These are phyloP conservation scores for Oncorhynchus gorbuscha DNA, from an alignment of 2,113 vertebrate genomes.

Conservation along the genomic window DNA sequence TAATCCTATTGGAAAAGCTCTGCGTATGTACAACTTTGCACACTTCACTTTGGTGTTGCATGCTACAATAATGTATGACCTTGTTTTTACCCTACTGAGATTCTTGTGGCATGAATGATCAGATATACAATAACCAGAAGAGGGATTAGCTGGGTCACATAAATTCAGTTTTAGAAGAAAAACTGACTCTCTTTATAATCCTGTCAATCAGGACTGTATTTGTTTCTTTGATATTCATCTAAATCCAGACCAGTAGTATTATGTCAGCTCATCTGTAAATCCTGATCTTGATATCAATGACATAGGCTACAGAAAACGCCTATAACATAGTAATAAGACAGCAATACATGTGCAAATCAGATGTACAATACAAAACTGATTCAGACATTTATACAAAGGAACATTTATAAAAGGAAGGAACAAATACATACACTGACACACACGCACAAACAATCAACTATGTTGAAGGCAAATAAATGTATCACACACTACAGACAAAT, in stretches of 20 bases:
- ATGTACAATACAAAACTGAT: background rate
- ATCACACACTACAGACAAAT: background rate
- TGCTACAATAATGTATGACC: constrained; percentile 37
- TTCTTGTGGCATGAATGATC: constrained; percentile 19
- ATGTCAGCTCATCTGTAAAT: background rate
- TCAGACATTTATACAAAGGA: constrained; percentile 1
- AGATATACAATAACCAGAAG: constrained; percentile 10
- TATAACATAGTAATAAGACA: background rate
- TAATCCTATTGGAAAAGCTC: background rate
- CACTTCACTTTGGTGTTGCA: background rate
- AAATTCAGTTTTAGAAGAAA: background rate
- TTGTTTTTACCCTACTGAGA: constrained; percentile 45
- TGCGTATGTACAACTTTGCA: background rate
- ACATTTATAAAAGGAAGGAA: background rate
- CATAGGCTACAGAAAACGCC: background rate
- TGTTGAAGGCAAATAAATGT: no score
- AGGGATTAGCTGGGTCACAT: constrained; percentile 11
- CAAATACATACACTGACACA: constrained; percentile 13
- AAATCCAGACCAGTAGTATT: background rate
- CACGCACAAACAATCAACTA: background rate
- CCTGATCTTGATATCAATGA: background rate
- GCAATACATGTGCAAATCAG: background rate
- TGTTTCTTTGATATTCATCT: constrained; percentile 1
- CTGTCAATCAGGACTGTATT: constrained; percentile 14
- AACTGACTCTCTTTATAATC: background rate